phyloP scores from a whole-genome alignment of 1,140 invertebrate species.

The Chironomus tepperi region DNA sequence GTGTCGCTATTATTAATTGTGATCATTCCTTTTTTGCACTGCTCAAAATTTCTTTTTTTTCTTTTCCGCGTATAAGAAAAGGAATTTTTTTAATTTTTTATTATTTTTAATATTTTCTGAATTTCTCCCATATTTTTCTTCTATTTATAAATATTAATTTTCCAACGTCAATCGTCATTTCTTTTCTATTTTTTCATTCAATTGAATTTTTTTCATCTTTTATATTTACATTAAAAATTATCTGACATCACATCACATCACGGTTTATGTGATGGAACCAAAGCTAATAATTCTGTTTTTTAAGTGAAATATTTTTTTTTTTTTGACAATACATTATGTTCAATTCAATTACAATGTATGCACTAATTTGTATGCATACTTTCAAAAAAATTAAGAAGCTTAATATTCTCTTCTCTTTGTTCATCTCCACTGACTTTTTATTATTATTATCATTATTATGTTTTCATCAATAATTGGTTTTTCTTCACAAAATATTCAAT shows the following conservation, averaged over 20 bases:
- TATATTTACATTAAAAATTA: conserved; percentile 6
- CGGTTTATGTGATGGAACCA: background rate
- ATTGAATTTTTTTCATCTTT: background rate
- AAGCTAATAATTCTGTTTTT: background rate
- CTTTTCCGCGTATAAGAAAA: too few species aligned
- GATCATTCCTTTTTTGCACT: background rate
- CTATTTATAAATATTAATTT: conserved; percentile 1
- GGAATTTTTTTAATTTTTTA: too few species aligned
- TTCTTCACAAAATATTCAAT: too few species aligned
- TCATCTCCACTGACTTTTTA: too few species aligned
- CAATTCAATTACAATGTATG: too few species aligned
- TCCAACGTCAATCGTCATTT: background rate
- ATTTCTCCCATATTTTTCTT: background rate
- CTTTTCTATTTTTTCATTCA: background rate
- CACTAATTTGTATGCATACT: too few species aligned
- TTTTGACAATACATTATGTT: too few species aligned
- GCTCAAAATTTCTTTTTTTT: background rate
- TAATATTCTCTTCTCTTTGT: too few species aligned
- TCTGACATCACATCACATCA: background rate
- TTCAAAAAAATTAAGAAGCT: too few species aligned
- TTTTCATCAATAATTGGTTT: too few species aligned
- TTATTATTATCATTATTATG: too few species aligned
- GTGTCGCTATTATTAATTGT: background rate
- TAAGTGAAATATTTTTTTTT: background rate
- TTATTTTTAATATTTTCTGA: too few species aligned